These are phyloP conservation scores for Melanerpes formicivorus DNA, from an alignment of 2,113 vertebrate genomes.

Conservation along the genomic window DNA sequence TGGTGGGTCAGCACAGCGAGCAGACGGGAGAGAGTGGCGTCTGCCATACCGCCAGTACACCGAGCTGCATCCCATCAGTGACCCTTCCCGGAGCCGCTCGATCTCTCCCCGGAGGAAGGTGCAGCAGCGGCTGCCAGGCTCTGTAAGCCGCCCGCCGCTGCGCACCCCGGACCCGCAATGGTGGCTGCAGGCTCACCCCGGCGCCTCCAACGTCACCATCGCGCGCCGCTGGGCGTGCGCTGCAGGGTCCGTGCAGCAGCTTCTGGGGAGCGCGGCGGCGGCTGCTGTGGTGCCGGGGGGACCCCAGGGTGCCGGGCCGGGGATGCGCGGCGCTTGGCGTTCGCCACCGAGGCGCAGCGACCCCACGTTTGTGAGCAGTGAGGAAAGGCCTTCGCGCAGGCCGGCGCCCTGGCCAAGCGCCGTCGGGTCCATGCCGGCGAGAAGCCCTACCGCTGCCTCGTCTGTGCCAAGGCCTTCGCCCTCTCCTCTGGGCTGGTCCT, in stretches of 20 bases:
- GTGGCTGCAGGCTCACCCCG: no score
- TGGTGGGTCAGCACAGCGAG: no score
- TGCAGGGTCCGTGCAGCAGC: no score
- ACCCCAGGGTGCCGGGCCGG: no score
- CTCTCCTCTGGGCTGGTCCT: slow-evolving; percentile 27
- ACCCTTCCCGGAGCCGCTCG: neutral
- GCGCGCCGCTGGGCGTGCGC: neutral
- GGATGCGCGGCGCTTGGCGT: no score
- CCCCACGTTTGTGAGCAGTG: neutral
- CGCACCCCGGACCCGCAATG: no score
- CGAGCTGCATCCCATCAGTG: neutral
- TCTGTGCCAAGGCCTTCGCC: slow-evolving; percentile 43
- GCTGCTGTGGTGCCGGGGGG: no score
- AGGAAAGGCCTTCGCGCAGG: neutral
- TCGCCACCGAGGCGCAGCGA: neutral
- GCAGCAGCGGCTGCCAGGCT: no score
- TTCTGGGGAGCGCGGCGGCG: neutral
- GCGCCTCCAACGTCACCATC: neutral
- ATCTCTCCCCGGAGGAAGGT: no score
- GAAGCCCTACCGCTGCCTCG: slow-evolving; percentile 34
- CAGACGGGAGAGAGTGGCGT: no score
- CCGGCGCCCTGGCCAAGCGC: neutral
- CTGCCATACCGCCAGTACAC: neutral
- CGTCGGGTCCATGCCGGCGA: neutral
- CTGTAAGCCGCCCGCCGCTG: no score